Percentiles rank a stretch among this genome's conserved stretches.
phyloP scores from a whole-genome alignment of 1,140 invertebrate genomes.

The Nebria ingens region DNA sequence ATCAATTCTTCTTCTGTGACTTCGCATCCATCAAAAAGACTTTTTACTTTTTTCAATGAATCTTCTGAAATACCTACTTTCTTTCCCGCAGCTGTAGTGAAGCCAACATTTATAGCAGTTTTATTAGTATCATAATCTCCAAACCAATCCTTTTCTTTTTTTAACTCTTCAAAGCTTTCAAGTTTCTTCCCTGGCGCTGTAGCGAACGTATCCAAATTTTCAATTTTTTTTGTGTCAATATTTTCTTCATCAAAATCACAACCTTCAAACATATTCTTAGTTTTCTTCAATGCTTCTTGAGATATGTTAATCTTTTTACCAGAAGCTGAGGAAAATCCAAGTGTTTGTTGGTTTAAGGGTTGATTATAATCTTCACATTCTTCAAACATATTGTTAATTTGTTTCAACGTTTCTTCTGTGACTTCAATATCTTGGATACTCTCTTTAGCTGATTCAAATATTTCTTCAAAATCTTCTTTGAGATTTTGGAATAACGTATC shows the following conservation, averaged over 20 bases:
- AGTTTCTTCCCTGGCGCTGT: not conserved
- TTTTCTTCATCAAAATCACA: not conserved
- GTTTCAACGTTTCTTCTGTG: too few relatives aligned
- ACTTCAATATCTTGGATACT: too few relatives aligned
- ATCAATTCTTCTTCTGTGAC: too few relatives aligned
- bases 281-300: constrained; percentile 27
- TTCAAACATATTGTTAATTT: too few relatives aligned
- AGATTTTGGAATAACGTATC: not conserved
- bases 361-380: too few relatives aligned
- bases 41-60: constrained; percentile 26
- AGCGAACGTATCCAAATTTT: not conserved
- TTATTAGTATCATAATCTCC: too few relatives aligned
- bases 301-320: constrained; percentile 29
- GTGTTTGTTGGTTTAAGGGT: constrained; percentile 7
- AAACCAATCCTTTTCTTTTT: not conserved
- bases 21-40: not conserved
- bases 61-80: constrained; percentile 27
- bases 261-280: constrained; percentile 19
- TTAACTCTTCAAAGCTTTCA: constrained; percentile 10
- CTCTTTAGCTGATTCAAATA: too few relatives aligned
- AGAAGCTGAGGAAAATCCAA: constrained; percentile 25
- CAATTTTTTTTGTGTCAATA: too few relatives aligned
- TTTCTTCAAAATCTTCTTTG: too few relatives aligned
- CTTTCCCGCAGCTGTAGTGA: constrained; percentile 34
- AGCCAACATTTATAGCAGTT: too few relatives aligned